Conservation (phyloP, 2,888 invertebrate species). For the Yponomeuta evonymella region DNA sequence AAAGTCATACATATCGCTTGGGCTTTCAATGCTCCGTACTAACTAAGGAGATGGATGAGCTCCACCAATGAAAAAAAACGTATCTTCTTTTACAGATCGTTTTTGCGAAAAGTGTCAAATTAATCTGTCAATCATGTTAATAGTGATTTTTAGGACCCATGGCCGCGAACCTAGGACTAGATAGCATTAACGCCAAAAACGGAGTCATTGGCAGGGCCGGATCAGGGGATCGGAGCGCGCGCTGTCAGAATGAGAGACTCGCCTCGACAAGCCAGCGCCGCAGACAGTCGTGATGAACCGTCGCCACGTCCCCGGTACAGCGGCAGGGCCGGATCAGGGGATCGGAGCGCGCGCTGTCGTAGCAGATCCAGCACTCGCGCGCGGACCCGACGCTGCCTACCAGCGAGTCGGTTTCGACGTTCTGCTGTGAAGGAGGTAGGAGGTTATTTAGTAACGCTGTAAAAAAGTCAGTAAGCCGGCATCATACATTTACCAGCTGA, state of each 20-base stretch:
- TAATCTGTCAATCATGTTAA: too few relatives aligned
- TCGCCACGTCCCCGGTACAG: constrained; percentile 94
- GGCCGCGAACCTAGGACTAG: too few relatives aligned
- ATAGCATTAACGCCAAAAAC: too few relatives aligned
- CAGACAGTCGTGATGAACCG: constrained; percentile 93
- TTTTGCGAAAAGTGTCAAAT: too few relatives aligned
- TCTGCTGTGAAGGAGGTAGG: constrained; percentile 32
- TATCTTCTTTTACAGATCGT: too few relatives aligned
- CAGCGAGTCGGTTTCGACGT: constrained; percentile 64
- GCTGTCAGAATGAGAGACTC: constrained; percentile 17
- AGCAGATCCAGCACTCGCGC: constrained; percentile 95
- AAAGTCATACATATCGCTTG: too few relatives aligned
- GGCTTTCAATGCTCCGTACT: background rate
- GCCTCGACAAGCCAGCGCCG: constrained; percentile 93
- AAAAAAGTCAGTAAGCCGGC: too few relatives aligned
- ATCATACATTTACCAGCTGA: too few relatives aligned
- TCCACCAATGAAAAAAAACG: too few relatives aligned
- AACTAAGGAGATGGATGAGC: background rate
- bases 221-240: background rate
- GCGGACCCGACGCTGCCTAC: constrained; percentile 56
- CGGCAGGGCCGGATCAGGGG: constrained; percentile 92
- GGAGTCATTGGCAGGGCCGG: background rate
- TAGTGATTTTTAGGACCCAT: too few relatives aligned
- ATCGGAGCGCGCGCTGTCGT: constrained; percentile 87
- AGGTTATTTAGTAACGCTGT: too few relatives aligned